Base-by-base conservation (phyloP, 1,140 invertebrate genomes). In the Drosophila kepulauana region DNA sequence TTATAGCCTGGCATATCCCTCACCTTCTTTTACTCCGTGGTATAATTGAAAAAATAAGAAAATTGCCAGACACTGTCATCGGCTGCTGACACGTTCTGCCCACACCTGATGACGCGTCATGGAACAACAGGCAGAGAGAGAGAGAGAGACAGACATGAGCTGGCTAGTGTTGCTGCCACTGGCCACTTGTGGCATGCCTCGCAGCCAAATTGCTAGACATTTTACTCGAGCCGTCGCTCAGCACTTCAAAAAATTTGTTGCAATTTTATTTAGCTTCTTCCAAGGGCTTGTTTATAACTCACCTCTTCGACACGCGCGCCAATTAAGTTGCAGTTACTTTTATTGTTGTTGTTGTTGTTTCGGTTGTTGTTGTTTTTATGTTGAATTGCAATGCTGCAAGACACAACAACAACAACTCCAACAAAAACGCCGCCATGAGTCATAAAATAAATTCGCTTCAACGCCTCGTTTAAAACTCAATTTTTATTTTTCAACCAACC, bases 121-220 rank as follows among this genome's bases (percentile, higher is more conserved):
- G 15, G n/a, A n/a, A 46, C 20, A 49, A 49, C 10, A 25, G 20
- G 8, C 8, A 25, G 20, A 25, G 20, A 25, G 20, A 25, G 20
- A 25, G 0, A 25, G 20, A 0, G 20, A 25, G 20, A 25, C 20
- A 25, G 20, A 25, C 20, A 25, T 4, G 20, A 25, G 20, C 20
- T 16, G 16, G 20, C 10, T 41, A 54, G 46, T 33, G 20, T 46
- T 11, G 51, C 15, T 64, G 52, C 20, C 20, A 25, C 35, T 51
- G 13, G 66, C 82, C 81, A 86, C 82, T 86, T 86, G 82, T 86
- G 82, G 82, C 82, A 86, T 82, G 84, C 84, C 84, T 57, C 84
- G 67, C 75, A 88, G 85, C 54, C 78, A 66, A 65, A 72, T 51
- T 33, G 49, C 58, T 38, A 69, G 66, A 75, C 72, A 70, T 54